Base-by-base conservation (phyloP, 1,140 invertebrate genomes). In the Drosophila pectinifera region DNA sequence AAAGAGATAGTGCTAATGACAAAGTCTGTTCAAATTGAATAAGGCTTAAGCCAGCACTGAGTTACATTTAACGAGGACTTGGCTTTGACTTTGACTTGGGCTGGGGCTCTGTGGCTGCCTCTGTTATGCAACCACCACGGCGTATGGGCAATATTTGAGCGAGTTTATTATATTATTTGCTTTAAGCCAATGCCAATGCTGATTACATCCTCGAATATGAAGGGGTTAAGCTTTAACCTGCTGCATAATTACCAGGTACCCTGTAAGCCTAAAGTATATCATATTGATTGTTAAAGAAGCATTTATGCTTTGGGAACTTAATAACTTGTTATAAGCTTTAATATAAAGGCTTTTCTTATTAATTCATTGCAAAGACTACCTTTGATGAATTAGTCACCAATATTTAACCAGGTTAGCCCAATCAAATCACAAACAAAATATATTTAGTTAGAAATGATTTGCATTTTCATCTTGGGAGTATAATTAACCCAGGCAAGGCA, bases 21-120 rank as follows among this genome's bases (percentile, higher is more conserved):
- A 38, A 22, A 46, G 11, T 38, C 31, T 36, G 31, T 14, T 5
- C 43, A 56, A 80, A 85, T 65, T 74, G 34, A 56, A 78, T 48
- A 41, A 75, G 57, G 48, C 51, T 45, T 41, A 70, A 68, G 48
- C 41, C 18, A 28, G 34, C 36, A 38, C 13, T 55, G 26, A 53
- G 57, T 28, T 45, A 34, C 46, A 51, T 34, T 43, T 24, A 73
- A 22, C 16, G 26, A 55, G 68, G 53, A 41, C 42, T 67, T n/a
- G 36, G 36, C 43, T 55, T 67, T 45, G 39, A 46, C 49, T 36
- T 45, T 46, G 53, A 58, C 75, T 75, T 54, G 74, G 49, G 34
- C 24, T 14, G 34, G 18, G 56, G 46, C 43, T 45, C 26, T 49
- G 14, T 24, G 42, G 41, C 53, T 28, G n/a, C 3, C 14, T 24